phyloP scores from a whole-genome alignment of 1,140 invertebrate species.

The Paraescarpia echinospica region DNA sequence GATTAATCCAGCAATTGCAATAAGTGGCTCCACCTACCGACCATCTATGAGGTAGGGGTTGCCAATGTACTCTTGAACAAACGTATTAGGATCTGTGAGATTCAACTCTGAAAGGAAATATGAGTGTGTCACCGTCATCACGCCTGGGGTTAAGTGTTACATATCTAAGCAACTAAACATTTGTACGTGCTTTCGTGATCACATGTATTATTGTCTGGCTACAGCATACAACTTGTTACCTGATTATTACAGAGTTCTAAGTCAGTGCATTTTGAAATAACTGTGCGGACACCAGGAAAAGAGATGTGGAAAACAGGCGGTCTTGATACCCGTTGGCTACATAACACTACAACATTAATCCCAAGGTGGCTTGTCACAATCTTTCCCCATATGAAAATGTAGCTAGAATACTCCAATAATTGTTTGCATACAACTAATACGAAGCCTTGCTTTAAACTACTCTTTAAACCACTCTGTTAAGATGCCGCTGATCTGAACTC shows the following conservation, averaged over 20 bases:
- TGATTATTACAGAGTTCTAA: too few species aligned
- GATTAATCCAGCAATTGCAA: neutral
- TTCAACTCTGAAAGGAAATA: constrained; percentile 14
- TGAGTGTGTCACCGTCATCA: neutral
- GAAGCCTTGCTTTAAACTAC: neutral
- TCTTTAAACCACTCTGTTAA: neutral
- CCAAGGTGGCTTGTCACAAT: too few species aligned
- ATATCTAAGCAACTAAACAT: neutral
- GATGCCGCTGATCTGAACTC: neutral
- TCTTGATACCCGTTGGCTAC: too few species aligned
- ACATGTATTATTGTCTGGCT: too few species aligned
- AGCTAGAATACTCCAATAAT: too few species aligned
- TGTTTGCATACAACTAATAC: too few species aligned
- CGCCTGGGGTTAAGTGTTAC: neutral
- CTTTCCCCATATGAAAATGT: too few species aligned
- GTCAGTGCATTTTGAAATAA: too few species aligned
- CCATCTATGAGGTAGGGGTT: constrained; percentile 18
- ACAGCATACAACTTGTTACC: too few species aligned
- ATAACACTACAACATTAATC: too few species aligned
- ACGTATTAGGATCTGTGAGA: constrained; percentile 10
- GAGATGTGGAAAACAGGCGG: too few species aligned
- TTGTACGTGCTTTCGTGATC: neutral
- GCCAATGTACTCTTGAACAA: constrained; percentile 13
- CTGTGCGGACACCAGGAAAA: too few species aligned
- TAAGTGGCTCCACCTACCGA: neutral